Evolutionary conservation across 2,888 invertebrate genomes (phyloP).

Genomic region (Synergus japonicus): DNA sequence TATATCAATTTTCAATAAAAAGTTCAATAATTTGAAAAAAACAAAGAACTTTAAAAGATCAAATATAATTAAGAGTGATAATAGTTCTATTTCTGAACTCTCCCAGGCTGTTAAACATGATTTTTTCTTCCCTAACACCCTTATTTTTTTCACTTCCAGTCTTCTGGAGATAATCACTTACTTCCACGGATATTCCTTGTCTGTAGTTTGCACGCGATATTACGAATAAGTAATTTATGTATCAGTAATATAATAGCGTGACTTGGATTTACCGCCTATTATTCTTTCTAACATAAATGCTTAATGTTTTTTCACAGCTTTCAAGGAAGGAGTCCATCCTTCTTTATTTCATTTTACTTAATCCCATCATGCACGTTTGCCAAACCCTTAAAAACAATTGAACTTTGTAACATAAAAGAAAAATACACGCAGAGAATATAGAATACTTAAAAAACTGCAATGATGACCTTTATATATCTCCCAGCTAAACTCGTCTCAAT

Average conservation of each 20-base stretch:
- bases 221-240: conserved; percentile 31
- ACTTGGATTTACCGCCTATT: conserved; percentile 14
- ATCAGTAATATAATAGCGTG: conserved; percentile 17
- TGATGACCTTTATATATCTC: background rate
- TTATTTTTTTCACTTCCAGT: background rate
- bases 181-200: conserved; percentile 33
- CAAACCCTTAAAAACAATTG: background rate
- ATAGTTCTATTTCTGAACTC: too few species aligned
- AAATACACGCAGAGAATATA: background rate
- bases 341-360: background rate
- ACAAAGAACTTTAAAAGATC: too few species aligned
- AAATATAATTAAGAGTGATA: too few species aligned
- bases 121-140: background rate
- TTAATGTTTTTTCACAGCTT: background rate
- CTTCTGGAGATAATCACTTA: conserved; percentile 21
- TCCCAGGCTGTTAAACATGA: background rate
- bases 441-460: background rate
- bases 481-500: conserved; percentile 20
- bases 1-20: too few species aligned
- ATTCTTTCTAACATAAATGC: conserved; percentile 3
- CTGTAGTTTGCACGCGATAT: conserved; percentile 28
- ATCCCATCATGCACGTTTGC: background rate
- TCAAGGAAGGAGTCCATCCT: background rate
- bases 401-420: background rate
- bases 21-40: too few species aligned